Evolutionary conservation across 2,888 invertebrate species (phyloP), one percentile per base, ranked within the genome.

Genomic region (Polydrusus pterygomalis): DNA sequence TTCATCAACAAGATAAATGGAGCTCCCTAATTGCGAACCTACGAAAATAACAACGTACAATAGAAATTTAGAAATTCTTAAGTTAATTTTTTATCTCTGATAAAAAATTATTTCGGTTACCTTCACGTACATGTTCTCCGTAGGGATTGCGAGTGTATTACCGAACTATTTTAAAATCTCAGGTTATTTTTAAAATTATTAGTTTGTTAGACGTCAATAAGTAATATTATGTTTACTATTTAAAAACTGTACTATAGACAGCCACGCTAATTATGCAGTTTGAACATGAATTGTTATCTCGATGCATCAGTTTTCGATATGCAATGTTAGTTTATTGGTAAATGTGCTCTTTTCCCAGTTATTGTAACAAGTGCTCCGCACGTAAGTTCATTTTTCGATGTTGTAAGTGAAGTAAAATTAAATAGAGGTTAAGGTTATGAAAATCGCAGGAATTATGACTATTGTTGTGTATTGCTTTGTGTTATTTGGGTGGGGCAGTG

Each of bases 111-210:
- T 63, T 63, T 63, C 45, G 43, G n/a, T 6, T 47, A 64, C 34
- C 47, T 64, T 49, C 47, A n/a, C 64, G 49, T 49, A 47, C 34
- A 34, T 34, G 49, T 49, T 51, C 20, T 65, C 34, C 34, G 49
- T 49, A 65, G 30, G 47, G 65, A 20, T 9, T 38, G 47, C 49
- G 49, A 25, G 64, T 34, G 34, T 47, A 67, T n/a, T 11, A 40
- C 56, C 15, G 58, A 58, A 30, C 56, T 69, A 69, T 69, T 69
- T 69, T 58, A 69, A 69, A 69, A 58, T 45, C 38, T 68, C 68
- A 69, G 68, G 68, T 69, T 69, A 69, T 69, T 69, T 69, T 69
- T 69, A 69, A 69, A 69, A 69, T 69, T 69, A 69, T 69, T 68
- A 69, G 68, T 58, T 69, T 58, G n/a, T 43, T 10, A 56, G 68